Evolutionary conservation across 2,113 vertebrate species (phyloP), one percentile per base, ranked within the genome.

Genomic region (Falco punctatus): DNA sequence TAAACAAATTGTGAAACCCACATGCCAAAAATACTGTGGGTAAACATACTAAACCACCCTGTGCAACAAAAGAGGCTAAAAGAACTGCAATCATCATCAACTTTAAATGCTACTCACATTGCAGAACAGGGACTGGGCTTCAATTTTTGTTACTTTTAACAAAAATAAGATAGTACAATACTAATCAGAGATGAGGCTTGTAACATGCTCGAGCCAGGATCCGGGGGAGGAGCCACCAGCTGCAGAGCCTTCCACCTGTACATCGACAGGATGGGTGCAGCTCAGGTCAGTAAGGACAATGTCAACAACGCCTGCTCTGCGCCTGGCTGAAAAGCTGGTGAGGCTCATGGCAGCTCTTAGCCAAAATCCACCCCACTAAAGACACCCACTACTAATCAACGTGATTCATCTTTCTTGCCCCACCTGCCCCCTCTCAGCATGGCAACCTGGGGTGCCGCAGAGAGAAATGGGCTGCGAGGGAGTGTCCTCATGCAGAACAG

Each of bases 21-120:
- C 97, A 96, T 97, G 96, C 96, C 97, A 97, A 96, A 97, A 97
- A 97, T 94, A 97, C 96, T 97, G 96, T 96, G 95, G 96, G 96
- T 96, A 97, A 97, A 97, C 97, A 97, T 88, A 94, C 96, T 95
- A 94, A 97, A 92, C 96, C 89, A 96, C 94, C 96, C 96, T 66
- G 21, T 65, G 94, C 92, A 97, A 97, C 96, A 96, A 96, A 96
- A 92, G 96, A 97, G 82, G 90, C 96, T 96, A 95, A 94, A 96
- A 96, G 95, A 95, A 96, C 96, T 90, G 96, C 96, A 97, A 95
- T 95, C 91, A 96, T 95, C 95, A 96, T 95, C 95, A 96, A 90
- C 92, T 95, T 95, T 91, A 97, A 97, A 97, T 92, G 96, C 96
- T 96, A 92, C 88, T 94, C 88, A 89, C 94, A 96, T 93, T 10